Evolutionary conservation across 2,888 invertebrate species (phyloP), one percentile per base, ranked within the genome.

Genomic region (Lycocerus yunnanus): DNA sequence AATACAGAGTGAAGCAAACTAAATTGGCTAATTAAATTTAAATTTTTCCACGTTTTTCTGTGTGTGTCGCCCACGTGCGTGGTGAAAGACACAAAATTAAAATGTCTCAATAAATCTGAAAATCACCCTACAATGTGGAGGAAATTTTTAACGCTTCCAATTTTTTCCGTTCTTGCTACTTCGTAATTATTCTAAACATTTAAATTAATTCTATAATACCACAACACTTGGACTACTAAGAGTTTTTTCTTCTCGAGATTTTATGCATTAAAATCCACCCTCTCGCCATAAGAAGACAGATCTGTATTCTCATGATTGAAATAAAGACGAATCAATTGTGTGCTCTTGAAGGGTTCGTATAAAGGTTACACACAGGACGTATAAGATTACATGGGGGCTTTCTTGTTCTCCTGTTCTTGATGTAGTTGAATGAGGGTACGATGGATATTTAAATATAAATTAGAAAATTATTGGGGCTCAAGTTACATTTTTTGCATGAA

Each of bases 351-450:
- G 80, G 79, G 80, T 80, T 79, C 77, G 66, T 63, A 20, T 76
- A 81, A 81, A 81, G 81, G 81, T 81, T 80, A 81, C 75, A 72
- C 76, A 67, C 73, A 73, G 77, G 76, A 77, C 74, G 76, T 80
- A 80, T 80, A 78, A 78, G 77, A 79, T 80, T 80, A 80, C 80
- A 79, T 80, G 72, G 71, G 78, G 77, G 80, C 75, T 73, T 77
- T 75, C 68, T 69, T 71, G 59, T 69, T 68, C 68, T 65, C 73
- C 77, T 71, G 74, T 78, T 78, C 77, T 72, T 66, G 68, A 74
- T 74, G 71, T 43, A 58, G 15, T 75, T 70, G 73, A 75, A 78
- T 79, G 77, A 72, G 69, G 72, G 70, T 72, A 68, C n/a, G 18
- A 66, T 60, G 13, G 68, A 72, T 72, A 75, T 72, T 76, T 74